Evolutionary conservation across 2,888 invertebrate genomes (phyloP).

Genomic region (Melanchra persicariae): DNA sequence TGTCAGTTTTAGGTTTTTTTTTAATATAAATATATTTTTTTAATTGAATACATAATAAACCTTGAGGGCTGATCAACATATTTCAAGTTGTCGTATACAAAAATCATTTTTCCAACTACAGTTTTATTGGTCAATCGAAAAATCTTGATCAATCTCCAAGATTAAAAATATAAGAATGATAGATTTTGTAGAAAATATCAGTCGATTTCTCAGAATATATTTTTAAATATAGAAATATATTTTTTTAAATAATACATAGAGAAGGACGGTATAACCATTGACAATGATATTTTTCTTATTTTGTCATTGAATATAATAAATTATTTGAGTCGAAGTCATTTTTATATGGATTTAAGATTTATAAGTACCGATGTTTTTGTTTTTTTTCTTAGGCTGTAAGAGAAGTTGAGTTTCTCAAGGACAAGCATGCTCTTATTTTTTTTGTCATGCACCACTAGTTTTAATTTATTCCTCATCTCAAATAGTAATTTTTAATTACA

Average conservation of each 20-base stretch:
- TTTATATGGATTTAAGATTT: background rate
- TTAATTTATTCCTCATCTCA: too few relatives aligned
- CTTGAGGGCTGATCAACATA: background rate
- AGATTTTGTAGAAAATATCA: conserved; percentile 24
- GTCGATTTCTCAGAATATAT: conserved; percentile 38
- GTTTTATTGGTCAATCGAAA: conserved; percentile 9
- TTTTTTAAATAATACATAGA: conserved; percentile 16
- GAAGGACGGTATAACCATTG: conserved; percentile 45
- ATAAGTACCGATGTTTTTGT: background rate
- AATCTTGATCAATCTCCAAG: conserved; percentile 4
- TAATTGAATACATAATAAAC: background rate
- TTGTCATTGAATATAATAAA: background rate
- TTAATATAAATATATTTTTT: conserved; percentile 14
- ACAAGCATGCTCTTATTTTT: too few relatives aligned
- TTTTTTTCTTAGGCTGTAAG: background rate
- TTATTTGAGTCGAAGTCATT: conserved; percentile 1
- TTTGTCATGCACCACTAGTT: too few relatives aligned
- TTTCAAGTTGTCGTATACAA: background rate
- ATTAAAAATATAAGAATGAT: conserved; percentile 4
- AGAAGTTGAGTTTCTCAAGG: too few relatives aligned
- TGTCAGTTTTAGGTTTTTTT: conserved; percentile 1
- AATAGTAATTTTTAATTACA: background rate
- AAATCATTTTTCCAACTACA: conserved; percentile 5
- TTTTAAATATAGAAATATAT: conserved; percentile 24
- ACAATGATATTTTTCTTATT: conserved; percentile 4